Evolutionary conservation across 2,888 invertebrate species (phyloP).

Genomic region (Furcula furcula): DNA sequence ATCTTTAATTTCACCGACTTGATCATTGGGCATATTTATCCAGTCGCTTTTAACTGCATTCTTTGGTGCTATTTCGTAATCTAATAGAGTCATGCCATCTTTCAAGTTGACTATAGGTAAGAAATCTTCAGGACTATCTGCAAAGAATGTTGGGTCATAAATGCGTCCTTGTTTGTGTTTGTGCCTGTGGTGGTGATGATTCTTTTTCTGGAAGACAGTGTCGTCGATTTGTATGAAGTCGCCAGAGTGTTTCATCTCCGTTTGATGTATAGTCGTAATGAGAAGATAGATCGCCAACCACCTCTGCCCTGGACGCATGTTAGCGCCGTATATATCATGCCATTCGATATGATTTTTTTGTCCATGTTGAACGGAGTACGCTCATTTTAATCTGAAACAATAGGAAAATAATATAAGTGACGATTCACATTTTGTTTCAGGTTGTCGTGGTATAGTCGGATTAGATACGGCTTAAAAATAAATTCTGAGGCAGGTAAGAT

Average conservation of each 20-base stretch:
- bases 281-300: slow-evolving; percentile 64
- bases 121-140: slow-evolving; percentile 36
- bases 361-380: slow-evolving; percentile 48
- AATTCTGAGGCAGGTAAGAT: too few species aligned
- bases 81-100: slow-evolving; percentile 39
- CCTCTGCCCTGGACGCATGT: slow-evolving; percentile 58
- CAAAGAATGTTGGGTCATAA: slow-evolving; percentile 33
- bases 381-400: slow-evolving; percentile 69
- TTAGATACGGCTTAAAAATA: too few species aligned
- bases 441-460: too few species aligned
- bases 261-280: slow-evolving; percentile 46
- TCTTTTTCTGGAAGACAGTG: slow-evolving; percentile 35
- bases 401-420: neutral
- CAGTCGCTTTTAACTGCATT: slow-evolving; percentile 54
- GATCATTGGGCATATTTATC: slow-evolving; percentile 64
- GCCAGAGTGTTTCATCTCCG: slow-evolving; percentile 57
- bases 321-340: slow-evolving; percentile 56
- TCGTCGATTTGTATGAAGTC: slow-evolving; percentile 32
- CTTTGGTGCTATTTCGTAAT: slow-evolving; percentile 41
- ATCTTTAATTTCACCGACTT: slow-evolving; percentile 62
- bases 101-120: slow-evolving; percentile 41
- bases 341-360: slow-evolving; percentile 44
- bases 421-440: too few species aligned
- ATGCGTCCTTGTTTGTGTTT: slow-evolving; percentile 53
- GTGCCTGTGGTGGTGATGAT: slow-evolving; percentile 62